Evolutionary conservation across 2,888 invertebrate genomes (phyloP), one percentile per base, ranked within the genome.

Genomic region (Camponotus fellah): DNA sequence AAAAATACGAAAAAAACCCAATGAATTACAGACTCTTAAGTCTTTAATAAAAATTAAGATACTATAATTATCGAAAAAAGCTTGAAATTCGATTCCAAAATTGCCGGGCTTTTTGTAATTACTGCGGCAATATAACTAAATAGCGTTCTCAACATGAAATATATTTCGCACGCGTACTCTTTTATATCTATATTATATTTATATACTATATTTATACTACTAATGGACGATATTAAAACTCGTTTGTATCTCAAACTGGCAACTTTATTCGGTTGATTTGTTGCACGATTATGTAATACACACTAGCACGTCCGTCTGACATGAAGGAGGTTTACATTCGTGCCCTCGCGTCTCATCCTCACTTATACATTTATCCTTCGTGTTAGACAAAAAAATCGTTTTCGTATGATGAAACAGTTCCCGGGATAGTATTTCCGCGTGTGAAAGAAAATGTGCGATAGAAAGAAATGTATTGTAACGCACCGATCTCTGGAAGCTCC

Each of bases 191-290:
- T 12, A 65, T n/a, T n/a, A 26, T 26, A 26, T 26, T 26, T 26
- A 26, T 26, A 26, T 26, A 26, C 26, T 37, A 3, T 40, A 60
- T 79, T 46, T 65, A 49, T 12, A 65, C n/a, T 12, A 21, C 34
- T 85, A 81, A 76, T 79, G 69, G 58, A 81, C 62, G 81, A 80
- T 85, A 88, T 88, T 21, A 87, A 90, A 87, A 84, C 87, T 77
- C 79, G 72, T 83, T 80, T 84, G 79, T 91, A 90, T 87, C 88
- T 90, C 77, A 90, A 92, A 91, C 83, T 91, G 90, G 88, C 88
- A 90, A 92, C 80, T 92, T 92, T 92, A 91, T 91, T 91, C 90
- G 68, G 74, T 84, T 86, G 86, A 85, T 87, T 81, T 89, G 43
- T 76, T 88, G 83, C 82, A 65, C 81, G 84, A 86, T 86, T 85